Evolutionary conservation across 2,888 invertebrate genomes (phyloP).

Genomic region (Philereme transversata): DNA sequence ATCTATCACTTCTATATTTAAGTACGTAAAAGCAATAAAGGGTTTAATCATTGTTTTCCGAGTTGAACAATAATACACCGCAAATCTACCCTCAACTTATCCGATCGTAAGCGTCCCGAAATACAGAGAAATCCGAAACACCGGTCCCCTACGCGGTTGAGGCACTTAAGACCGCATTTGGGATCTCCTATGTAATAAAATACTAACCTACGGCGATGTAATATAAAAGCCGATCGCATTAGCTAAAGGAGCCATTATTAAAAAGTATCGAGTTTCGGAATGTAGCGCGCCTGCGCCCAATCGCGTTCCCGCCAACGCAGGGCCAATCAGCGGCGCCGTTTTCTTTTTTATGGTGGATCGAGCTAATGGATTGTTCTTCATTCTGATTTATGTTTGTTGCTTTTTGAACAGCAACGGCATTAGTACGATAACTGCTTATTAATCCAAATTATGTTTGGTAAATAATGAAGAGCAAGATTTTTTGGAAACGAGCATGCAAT

Average conservation of each 20-base stretch:
- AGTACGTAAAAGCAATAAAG: not conserved
- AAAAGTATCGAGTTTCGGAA: slow-evolving; percentile 82
- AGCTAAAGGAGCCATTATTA: slow-evolving; percentile 83
- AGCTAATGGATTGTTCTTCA: slow-evolving; percentile 82
- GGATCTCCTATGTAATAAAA: slow-evolving; percentile 75
- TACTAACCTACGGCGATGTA: slow-evolving; percentile 70
- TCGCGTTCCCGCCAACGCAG: slow-evolving; percentile 60
- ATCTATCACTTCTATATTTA: not conserved
- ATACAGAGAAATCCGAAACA: slow-evolving; percentile 60
- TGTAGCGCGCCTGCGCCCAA: slow-evolving; percentile 69
- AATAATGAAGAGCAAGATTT: not conserved
- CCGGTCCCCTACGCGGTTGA: slow-evolving; percentile 45
- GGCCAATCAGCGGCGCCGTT: slow-evolving; percentile 66
- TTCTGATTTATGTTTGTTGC: slow-evolving; percentile 75
- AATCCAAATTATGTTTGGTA: not conserved
- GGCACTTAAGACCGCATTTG: slow-evolving; percentile 73
- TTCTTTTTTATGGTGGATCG: slow-evolving; percentile 73
- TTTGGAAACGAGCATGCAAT: too few species aligned
- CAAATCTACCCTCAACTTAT: slow-evolving; percentile 49
- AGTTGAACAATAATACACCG: slow-evolving; percentile 43
- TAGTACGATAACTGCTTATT: slow-evolving; percentile 4
- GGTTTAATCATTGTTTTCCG: slow-evolving; percentile 19
- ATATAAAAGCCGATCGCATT: slow-evolving; percentile 81
- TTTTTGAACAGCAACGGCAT: slow-evolving; percentile 44
- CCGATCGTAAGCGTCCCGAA: slow-evolving; percentile 60